Evolutionary conservation across 2,797 vertebrate species (phyloP).

Genomic region (Gorsachius magnificus): DNA sequence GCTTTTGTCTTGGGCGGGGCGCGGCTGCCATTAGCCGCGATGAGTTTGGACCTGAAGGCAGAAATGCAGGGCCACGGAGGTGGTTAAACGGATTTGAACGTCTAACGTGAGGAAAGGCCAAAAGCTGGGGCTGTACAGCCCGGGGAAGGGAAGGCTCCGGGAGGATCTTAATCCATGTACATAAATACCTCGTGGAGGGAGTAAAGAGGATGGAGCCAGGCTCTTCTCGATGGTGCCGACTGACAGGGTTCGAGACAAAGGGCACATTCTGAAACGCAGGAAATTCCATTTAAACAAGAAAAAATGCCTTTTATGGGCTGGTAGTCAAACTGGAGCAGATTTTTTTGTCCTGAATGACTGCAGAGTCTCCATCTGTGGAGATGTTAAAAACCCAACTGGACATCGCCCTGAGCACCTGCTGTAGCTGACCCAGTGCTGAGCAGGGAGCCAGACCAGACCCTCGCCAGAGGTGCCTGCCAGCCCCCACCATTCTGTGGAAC

Average conservation of each 20-base stretch:
- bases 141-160: not conserved
- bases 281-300: not conserved
- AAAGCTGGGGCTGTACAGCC: not conserved
- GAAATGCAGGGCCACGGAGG: not conserved
- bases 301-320: not conserved
- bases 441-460: not conserved
- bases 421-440: not conserved
- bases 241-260: not conserved
- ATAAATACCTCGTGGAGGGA: not conserved
- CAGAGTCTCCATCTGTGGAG: rapidly evolving
- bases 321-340: not conserved
- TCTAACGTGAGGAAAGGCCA: rapidly evolving
- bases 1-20: not conserved
- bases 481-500: rapidly evolving
- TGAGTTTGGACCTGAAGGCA: not conserved
- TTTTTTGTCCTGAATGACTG: rapidly evolving
- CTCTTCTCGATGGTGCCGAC: not conserved
- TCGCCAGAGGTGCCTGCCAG: not conserved
- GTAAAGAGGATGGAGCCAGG: not conserved
- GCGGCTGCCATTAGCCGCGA: rapidly evolving
- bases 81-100: too few species aligned
- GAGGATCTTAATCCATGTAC: not conserved
- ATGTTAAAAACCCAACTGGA: not conserved
- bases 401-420: rapidly evolving
- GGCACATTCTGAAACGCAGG: rapidly evolving